phyloP scores from a whole-genome alignment of 2,888 invertebrate species.

The Trissonchulus latispiculum region DNA sequence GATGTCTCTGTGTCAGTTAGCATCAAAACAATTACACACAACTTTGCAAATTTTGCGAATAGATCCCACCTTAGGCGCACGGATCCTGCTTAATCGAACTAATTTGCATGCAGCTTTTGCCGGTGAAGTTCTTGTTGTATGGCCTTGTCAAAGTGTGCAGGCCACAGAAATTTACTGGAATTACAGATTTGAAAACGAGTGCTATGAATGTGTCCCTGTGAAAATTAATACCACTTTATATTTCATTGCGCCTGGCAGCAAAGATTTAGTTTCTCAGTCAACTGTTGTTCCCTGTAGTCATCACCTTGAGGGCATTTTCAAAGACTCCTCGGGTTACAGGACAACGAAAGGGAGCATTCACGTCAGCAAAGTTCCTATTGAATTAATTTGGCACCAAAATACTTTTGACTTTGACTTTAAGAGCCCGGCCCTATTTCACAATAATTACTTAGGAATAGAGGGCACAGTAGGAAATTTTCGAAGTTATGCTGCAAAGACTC shows the following conservation, averaged over 20 bases:
- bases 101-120: slow-evolving; percentile 9
- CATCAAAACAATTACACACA: neutral
- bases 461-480: no score
- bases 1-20: neutral
- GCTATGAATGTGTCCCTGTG: slow-evolving; percentile 12
- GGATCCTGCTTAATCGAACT: neutral
- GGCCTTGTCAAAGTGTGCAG: neutral
- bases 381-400: no score
- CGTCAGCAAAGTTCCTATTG: no score
- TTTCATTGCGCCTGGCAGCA: slow-evolving; percentile 6
- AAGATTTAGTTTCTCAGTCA: neutral
- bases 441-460: no score
- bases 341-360: no score
- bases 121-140: slow-evolving; percentile 9
- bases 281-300: slow-evolving; percentile 5
- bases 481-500: no score
- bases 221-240: neutral
- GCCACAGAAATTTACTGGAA: slow-evolving; percentile 8
- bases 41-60: no score
- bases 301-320: slow-evolving; percentile 2
- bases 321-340: no score
- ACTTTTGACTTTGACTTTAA: no score
- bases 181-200: neutral
- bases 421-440: no score
- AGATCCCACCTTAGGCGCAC: no score